These are phyloP conservation scores for Entomobrya multifasciata DNA, from an alignment of 2,888 invertebrate genomes.

Conservation along the genomic window DNA sequence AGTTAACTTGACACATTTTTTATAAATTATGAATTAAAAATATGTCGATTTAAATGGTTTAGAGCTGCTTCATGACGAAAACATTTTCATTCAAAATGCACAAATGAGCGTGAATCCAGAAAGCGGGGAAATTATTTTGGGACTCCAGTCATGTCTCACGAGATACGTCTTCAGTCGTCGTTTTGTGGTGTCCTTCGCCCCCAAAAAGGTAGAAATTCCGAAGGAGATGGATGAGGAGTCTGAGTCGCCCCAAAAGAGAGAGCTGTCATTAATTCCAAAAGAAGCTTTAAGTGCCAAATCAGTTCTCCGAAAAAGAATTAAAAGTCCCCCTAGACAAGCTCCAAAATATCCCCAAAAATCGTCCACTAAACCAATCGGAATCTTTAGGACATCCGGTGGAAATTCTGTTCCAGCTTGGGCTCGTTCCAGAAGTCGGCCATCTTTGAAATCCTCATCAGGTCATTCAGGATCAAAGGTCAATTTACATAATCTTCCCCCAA, in stretches of 20 bases:
- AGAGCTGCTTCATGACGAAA: conserved; percentile 69
- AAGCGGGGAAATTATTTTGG: conserved; percentile 64
- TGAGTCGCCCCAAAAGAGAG: too few species aligned
- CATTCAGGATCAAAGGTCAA: background rate
- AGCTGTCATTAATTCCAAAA: conserved; percentile 40
- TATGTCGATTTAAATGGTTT: too few species aligned
- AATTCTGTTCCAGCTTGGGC: conserved; percentile 56
- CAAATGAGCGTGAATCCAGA: conserved; percentile 57
- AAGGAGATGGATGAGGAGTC: too few species aligned
- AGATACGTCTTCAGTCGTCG: conserved; percentile 57
- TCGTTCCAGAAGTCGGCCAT: conserved; percentile 66
- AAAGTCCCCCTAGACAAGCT: conserved; percentile 73
- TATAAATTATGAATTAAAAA: too few species aligned
- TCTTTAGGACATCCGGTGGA: background rate
- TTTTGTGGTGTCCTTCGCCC: conserved; percentile 34
- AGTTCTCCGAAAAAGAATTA: conserved; percentile 76
- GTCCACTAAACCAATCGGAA: background rate
- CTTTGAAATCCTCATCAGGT: background rate
- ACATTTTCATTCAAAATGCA: conserved; percentile 66
- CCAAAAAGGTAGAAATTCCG: too few species aligned
- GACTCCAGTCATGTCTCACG: conserved; percentile 71
- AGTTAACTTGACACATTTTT: too few species aligned
- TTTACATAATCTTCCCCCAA: background rate
- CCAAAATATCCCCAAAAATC: conserved; percentile 7
- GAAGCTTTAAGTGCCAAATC: conserved; percentile 70